Evolutionary conservation across 2,113 vertebrate species (phyloP).

Genomic region (Isurus oxyrinchus): DNA sequence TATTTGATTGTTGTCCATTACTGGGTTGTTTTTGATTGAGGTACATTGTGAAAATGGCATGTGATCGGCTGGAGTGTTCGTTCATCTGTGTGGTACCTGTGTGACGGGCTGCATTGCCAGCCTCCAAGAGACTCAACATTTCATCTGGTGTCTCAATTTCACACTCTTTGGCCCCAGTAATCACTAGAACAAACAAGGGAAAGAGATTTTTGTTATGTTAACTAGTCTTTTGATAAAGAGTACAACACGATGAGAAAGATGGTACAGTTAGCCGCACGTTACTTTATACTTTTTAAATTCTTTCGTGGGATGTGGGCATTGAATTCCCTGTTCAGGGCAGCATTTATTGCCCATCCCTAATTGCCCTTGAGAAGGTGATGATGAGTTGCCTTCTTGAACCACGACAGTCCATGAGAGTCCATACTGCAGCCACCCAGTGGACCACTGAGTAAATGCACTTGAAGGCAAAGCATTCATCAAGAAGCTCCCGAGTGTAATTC

Average conservation of each 20-base stretch:
- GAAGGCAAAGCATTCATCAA: too few relatives aligned
- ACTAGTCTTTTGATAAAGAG: background rate
- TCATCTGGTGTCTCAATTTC: conserved; percentile 68
- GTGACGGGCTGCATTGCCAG: conserved; percentile 69
- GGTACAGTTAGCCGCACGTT: background rate
- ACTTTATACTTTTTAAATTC: background rate
- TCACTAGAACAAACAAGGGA: conserved; percentile 61
- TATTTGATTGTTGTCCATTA: conserved; percentile 42
- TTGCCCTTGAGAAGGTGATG: too few relatives aligned
- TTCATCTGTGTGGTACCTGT: conserved; percentile 74
- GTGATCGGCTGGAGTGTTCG: conserved; percentile 78
- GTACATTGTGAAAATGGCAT: conserved; percentile 75
- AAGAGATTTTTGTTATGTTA: background rate
- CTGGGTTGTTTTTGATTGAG: conserved; percentile 55
- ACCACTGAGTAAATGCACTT: background rate
- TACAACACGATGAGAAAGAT: background rate
- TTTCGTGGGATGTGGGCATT: too few relatives aligned
- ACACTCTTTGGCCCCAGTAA: conserved; percentile 75
- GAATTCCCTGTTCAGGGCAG: too few relatives aligned
- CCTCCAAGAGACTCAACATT: conserved; percentile 67
- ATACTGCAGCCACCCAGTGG: background rate
- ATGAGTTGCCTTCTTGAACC: too few relatives aligned
- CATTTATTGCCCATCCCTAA: too few relatives aligned
- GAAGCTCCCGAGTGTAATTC: background rate
- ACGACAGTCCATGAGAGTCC: too few relatives aligned